Evolutionary conservation across 1,140 invertebrate species (phyloP), one percentile per base, ranked within the genome.

Genomic region (Drosophila saltans): DNA sequence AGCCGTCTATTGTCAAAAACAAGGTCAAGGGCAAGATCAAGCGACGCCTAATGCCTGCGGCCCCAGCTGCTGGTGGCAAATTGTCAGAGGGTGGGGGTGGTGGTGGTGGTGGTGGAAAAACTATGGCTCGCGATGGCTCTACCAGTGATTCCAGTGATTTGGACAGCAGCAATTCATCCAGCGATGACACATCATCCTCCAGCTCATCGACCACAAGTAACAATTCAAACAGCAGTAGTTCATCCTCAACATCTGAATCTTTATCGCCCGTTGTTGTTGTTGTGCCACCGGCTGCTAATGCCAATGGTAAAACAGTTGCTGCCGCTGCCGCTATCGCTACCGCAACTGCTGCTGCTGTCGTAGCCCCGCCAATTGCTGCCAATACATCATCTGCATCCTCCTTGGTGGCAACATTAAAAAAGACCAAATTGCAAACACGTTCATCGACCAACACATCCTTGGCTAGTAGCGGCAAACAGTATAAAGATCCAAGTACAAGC

Each of bases 401-500:
- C 5, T 45, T 88, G 45, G 59, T 84, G 64, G 73, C 80, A 56
- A 59, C 68, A 7, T 74, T 89, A 3, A 88, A 88, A 75, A 88
- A 88, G 64, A 71, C 74, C 16, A 80, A 82, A 65, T 65, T 72
- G 67, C 78, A 71, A 16, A 55, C 72, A 43, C 81, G 79, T 56
- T 67, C 80, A 9, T 64, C 67, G 57, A 36, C 67, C 48, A 36
- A 69, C 36, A 52, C 73, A 39, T 62, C 55, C 41, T 72, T 71
- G 3, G 58, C 64, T 69, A 78, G 52, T 52, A 56, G 26, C 24
- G 74, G 69, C 73, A 91, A 91, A 61, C 90, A 91, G 81, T 91
- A 91, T 75, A 85, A 89, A 74, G 90, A 91, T 91, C 90, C 90
- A 91, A 91, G 90, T 91, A 91, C 78, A 75, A 69, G 60, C 64